A percentile compares a stretch with the other conserved stretches of the same genome.
Evolutionary conservation across 1,140 invertebrate species (phyloP).

Genomic region (Drosophila melanica): DNA sequence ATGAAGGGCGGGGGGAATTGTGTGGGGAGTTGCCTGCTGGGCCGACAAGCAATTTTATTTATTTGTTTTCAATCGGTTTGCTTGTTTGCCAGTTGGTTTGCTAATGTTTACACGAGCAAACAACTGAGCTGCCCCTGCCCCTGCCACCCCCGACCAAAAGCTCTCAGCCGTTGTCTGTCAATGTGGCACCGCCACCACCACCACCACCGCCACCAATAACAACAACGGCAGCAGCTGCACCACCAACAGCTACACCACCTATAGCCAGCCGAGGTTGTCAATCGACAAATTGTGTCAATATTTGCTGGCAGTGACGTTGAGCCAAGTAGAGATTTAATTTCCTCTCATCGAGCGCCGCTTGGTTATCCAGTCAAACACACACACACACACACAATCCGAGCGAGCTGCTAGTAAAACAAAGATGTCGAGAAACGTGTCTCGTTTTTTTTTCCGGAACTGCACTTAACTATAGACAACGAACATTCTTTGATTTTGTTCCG

Average conservation of each 20-base stretch:
- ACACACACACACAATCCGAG: not conserved
- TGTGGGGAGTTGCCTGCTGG: slow-evolving; percentile 24
- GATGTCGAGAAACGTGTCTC: not conserved
- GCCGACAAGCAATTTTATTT: slow-evolving; percentile 65
- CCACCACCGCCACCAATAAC: not conserved
- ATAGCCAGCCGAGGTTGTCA: slow-evolving; percentile 43
- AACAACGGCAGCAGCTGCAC: not conserved
- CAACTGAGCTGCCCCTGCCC: slow-evolving; percentile 15
- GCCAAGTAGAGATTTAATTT: slow-evolving; percentile 78
- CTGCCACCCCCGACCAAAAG: not conserved
- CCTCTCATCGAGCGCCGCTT: slow-evolving; percentile 64
- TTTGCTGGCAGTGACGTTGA: slow-evolving; percentile 72
- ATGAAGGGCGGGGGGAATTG: not conserved
- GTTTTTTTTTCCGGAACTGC: slow-evolving; percentile 9
- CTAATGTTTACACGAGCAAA: slow-evolving; percentile 81
- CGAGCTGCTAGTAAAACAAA: slow-evolving; percentile 3
- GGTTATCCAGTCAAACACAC: slow-evolving; percentile 20
- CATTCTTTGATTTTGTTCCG: not conserved
- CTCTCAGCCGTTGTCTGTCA: slow-evolving; percentile 20
- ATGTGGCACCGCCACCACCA: slow-evolving; percentile 10
- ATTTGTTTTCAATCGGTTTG: slow-evolving; percentile 82
- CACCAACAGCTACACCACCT: not conserved
- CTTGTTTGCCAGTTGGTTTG: slow-evolving; percentile 79
- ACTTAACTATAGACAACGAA: slow-evolving; percentile 6
- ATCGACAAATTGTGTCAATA: slow-evolving; percentile 78